phyloP scores from a whole-genome alignment of 2,888 invertebrate species.

The Pheosia tremula region DNA sequence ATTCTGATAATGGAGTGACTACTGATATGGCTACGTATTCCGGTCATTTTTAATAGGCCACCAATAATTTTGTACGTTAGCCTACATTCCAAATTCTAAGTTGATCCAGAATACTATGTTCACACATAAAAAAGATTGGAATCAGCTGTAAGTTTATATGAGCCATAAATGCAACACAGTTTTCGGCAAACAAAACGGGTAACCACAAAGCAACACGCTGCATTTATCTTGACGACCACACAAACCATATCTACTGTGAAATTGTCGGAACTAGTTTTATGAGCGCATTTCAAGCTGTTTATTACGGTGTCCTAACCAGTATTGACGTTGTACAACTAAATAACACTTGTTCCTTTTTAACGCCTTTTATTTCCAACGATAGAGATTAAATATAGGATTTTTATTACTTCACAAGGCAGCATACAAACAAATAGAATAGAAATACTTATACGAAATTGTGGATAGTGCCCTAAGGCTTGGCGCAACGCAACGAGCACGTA shows the following conservation, averaged over 20 bases:
- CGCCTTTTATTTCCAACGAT: neutral
- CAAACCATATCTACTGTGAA: neutral
- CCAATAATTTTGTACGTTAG: no score
- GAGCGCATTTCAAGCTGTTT: conserved; percentile 1
- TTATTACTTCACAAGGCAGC: conserved; percentile 5
- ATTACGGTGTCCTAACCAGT: neutral
- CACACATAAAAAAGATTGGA: neutral
- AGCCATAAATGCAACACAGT: conserved; percentile 1
- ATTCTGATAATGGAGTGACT: no score
- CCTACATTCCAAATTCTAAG: no score
- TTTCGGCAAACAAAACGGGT: neutral
- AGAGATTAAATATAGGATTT: neutral
- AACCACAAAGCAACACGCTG: neutral
- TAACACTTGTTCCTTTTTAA: neutral
- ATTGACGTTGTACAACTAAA: neutral
- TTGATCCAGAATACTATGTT: no score
- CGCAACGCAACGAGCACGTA: conserved; percentile 50
- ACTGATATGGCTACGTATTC: no score
- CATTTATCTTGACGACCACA: neutral
- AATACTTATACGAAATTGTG: conserved; percentile 22
- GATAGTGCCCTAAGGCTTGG: conserved; percentile 37
- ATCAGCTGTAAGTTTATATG: neutral
- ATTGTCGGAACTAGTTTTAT: conserved; percentile 1
- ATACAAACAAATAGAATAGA: conserved; percentile 31
- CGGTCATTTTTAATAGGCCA: no score